Evolutionary conservation across 2,888 invertebrate species (phyloP), one percentile per base, ranked within the genome.

Genomic region (Camponotus fellah): DNA sequence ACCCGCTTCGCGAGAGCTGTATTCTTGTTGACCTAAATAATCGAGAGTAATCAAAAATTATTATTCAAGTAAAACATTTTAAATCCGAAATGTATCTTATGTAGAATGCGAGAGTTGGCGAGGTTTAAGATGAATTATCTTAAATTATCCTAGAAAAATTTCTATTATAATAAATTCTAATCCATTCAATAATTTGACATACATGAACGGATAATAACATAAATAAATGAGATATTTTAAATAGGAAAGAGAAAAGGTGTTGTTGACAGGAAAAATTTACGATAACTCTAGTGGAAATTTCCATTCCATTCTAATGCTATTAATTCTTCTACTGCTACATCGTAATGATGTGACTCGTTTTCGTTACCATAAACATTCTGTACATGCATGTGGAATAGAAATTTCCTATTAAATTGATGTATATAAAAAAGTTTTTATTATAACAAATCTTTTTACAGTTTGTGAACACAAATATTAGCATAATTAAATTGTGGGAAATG

Each of bases 1-100:
- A 40, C 98, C 98, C 56, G 97, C 96, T 90, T 97, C 96, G 72
- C 97, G 96, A 0, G 97, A 96, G 37, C 97, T 97, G 94, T 97
- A 97, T 95, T 98, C 98, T 94, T 97, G 97, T 90, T 97, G 96
- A 92, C 97, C 98, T 98, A 10, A n/a, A 4, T 40, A 32, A 40
- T 56, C 6, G 0, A 9, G 0, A 5, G 3, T 58, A 26, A 58
- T 53, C 2, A 34, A 12, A 37, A 37, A 64, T 40, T 65, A 6
- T 3, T 49, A n/a, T 62, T 17, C 9, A 3, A 3, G 43, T 34
- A 14, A 9, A 75, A 49, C 1, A 21, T 6, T 21, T 76, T 49
- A 14, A 26, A 26, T 2, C 26, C n/a, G 8, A 8, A 9, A 32
- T 34, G 17, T n/a, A 8, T 8, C 12, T n/a, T 0, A 32, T 43